Conservation (phyloP, 2,888 invertebrate species). For the Lasioglossum malachurum region DNA sequence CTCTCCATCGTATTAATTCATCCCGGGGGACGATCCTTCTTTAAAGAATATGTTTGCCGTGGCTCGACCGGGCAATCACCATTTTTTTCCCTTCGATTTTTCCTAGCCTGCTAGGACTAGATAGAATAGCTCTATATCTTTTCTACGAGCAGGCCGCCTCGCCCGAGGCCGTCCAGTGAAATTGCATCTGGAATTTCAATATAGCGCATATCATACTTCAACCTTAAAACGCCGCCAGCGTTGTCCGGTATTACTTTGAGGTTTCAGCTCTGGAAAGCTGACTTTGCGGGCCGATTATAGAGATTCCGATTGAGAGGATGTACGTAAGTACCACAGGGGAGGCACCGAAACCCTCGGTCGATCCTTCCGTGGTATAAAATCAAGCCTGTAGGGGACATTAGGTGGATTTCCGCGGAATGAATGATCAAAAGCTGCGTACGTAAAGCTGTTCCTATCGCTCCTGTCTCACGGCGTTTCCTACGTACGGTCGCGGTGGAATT, state of each 20-base stretch:
- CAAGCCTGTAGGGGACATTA: slow-evolving; percentile 54
- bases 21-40: neutral
- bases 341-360: slow-evolving; percentile 30
- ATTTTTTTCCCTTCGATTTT: neutral
- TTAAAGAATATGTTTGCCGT: neutral
- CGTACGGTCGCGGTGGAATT: neutral
- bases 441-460: slow-evolving; percentile 27
- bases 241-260: slow-evolving; percentile 72
- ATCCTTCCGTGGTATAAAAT: slow-evolving; percentile 46
- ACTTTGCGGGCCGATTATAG: slow-evolving; percentile 71
- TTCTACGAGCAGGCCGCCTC: slow-evolving; percentile 16
- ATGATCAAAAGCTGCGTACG: slow-evolving; percentile 66
- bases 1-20: neutral
- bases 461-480: neutral
- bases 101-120: neutral
- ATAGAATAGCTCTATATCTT: slow-evolving; percentile 12
- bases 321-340: slow-evolving; percentile 45
- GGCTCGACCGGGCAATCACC: neutral
- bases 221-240: slow-evolving; percentile 67
- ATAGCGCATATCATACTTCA: slow-evolving; percentile 70
- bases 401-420: slow-evolving; percentile 61
- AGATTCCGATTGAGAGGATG: slow-evolving; percentile 64
- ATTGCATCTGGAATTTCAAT: slow-evolving; percentile 76
- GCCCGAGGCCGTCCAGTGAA: slow-evolving; percentile 61
- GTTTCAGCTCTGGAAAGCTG: slow-evolving; percentile 46